Evolutionary conservation across 2,113 vertebrate genomes (phyloP).

Genomic region (Rhineura floridana): DNA sequence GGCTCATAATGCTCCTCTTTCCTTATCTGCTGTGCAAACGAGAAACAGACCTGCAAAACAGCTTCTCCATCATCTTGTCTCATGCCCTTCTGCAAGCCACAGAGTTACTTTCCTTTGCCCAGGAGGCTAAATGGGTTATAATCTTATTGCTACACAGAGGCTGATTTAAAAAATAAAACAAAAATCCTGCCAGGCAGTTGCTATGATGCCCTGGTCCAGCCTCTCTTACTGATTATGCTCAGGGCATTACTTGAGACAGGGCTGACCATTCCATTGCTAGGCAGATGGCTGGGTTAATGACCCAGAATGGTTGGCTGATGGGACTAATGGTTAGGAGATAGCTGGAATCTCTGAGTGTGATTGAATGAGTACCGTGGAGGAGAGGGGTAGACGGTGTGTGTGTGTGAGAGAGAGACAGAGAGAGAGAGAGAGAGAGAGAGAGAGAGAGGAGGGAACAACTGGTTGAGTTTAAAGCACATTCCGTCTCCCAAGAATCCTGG

Average conservation of each 20-base stretch:
- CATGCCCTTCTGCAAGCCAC: too few species aligned
- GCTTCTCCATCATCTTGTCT: not conserved
- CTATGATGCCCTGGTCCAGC: not conserved
- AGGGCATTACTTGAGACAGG: not conserved
- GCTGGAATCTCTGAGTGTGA: too few species aligned
- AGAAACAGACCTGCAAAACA: not conserved
- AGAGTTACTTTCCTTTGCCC: not conserved
- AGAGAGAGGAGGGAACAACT: too few species aligned
- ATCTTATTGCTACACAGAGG: not conserved
- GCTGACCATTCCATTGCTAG: not conserved
- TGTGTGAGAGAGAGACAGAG: too few species aligned
- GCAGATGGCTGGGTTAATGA: not conserved
- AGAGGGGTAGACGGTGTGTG: too few species aligned
- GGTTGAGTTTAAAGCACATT: too few species aligned
- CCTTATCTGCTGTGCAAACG: not conserved
- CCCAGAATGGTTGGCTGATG: too few species aligned
- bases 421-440: too few species aligned
- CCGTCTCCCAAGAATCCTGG: too few species aligned
- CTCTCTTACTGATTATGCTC: not conserved
- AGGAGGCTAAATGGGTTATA: not conserved
- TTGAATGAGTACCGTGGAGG: too few species aligned
- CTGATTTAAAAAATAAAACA: not conserved
- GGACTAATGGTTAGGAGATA: too few species aligned
- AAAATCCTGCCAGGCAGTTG: not conserved
- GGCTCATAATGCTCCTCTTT: not conserved